Base-by-base conservation (phyloP, 2,113 vertebrate species). In the Macrotus californicus region DNA sequence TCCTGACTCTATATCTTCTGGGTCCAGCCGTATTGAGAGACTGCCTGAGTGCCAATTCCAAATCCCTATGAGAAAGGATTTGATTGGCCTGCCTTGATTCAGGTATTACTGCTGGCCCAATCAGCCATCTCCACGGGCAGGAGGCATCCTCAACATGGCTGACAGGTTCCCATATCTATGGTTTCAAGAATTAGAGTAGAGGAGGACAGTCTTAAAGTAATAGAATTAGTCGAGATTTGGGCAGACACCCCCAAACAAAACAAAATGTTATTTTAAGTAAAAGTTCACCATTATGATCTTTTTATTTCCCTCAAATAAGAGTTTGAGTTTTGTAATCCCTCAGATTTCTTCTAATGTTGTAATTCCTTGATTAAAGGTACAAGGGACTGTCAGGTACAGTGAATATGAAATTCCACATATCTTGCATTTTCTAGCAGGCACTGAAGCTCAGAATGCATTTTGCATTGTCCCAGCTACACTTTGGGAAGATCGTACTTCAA, bases 351-450 rank as follows among this genome's bases (percentile, higher is more conserved):
- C 18, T 22, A 88, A 36, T 61, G 59, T 41, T 36, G 15, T 4
- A 48, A 39, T 52, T 96, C 67, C 96, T 91, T 94, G 61, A 72
- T 85, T 84, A 92, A 92, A 91, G 46, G 18, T 12, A 61, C 15
- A 11, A 13, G 24, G 12, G 50, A 41, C 36, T 91, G 22, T 72
- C 8, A 83, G 77, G 11, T 13, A 26, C 9, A 54, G 9, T 61
- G 54, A 73, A 13, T 72, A 24, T 86, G 69, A 93, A 94, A 84
- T 84, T 93, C 69, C 31, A 94, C 34, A 14, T 24, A 29, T 54
- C 73, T 56, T 83, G 3, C 31, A 21, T 14, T 93, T 92, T 73
- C 50, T 29, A 86, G 21, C 13, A 92, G 72, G 41, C 66, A 88
- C 15, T 70, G 19, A 90, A 70, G 14, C 5, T 82, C 73, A 41